Evolutionary conservation across 1,140 invertebrate species (phyloP).

Genomic region (Listronotus oregonensis): DNA sequence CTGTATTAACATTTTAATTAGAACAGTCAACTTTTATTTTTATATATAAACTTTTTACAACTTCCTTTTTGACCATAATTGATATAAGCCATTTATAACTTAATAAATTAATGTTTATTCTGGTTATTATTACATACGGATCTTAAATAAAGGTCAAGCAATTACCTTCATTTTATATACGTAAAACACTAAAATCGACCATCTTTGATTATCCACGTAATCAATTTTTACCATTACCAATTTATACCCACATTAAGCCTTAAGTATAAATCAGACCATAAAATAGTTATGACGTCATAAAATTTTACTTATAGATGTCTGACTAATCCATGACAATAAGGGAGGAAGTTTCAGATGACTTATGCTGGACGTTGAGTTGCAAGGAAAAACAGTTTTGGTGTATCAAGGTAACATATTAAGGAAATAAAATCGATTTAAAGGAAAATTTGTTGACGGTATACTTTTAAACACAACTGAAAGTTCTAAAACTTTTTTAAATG

Average conservation of each 20-base stretch:
- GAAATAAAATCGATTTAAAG: too few relatives aligned
- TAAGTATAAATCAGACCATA: constrained; percentile 35
- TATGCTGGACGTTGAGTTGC: background rate
- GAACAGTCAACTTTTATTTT: too few relatives aligned
- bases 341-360: constrained; percentile 29
- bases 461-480: too few relatives aligned
- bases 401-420: too few relatives aligned
- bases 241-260: constrained; percentile 28
- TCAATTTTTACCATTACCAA: constrained; percentile 33
- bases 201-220: constrained; percentile 33
- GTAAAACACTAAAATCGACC: constrained; percentile 14
- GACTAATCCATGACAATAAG: constrained; percentile 33
- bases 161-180: constrained; percentile 26
- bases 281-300: constrained; percentile 32
- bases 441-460: too few relatives aligned
- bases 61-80: too few relatives aligned
- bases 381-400: too few relatives aligned
- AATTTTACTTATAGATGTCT: constrained; percentile 29
- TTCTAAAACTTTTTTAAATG: too few relatives aligned
- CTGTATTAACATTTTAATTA: too few relatives aligned
- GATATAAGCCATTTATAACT: too few relatives aligned
- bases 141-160: background rate
- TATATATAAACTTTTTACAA: too few relatives aligned
- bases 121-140: too few relatives aligned
- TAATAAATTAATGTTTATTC: background rate